Evolutionary conservation across 2,888 invertebrate genomes (phyloP).

Genomic region (Chalcis sispes): DNA sequence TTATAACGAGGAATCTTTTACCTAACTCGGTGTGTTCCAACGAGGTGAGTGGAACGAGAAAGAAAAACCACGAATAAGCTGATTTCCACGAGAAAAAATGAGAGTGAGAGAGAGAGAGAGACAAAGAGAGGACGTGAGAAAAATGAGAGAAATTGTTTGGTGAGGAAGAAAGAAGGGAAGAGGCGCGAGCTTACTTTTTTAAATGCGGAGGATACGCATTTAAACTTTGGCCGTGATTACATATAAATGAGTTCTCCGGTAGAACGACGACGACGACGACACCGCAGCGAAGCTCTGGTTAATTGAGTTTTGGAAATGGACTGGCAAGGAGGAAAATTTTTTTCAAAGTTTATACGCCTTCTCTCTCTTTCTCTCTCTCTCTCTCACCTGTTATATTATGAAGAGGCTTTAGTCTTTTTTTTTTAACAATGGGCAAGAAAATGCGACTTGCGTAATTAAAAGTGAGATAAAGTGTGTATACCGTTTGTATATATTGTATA

Average conservation of each 20-base stretch:
- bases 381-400: too few species aligned
- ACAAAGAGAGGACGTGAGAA: constrained; percentile 55
- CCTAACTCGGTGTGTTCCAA: constrained; percentile 19
- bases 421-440: too few species aligned
- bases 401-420: too few species aligned
- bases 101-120: constrained; percentile 58
- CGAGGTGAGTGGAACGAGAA: constrained; percentile 27
- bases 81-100: constrained; percentile 42
- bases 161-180: too few species aligned
- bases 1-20: constrained; percentile 40
- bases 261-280: not conserved
- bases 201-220: constrained; percentile 55
- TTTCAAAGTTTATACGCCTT: constrained; percentile 42
- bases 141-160: too few species aligned
- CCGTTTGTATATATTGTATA: too few species aligned
- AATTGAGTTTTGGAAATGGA: constrained; percentile 56
- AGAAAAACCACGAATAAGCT: constrained; percentile 49
- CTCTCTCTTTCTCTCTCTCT: constrained; percentile 33
- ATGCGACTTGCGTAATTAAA: constrained; percentile 40
- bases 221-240: constrained; percentile 57
- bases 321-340: constrained; percentile 34
- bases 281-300: constrained; percentile 25
- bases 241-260: constrained; percentile 56
- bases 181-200: constrained; percentile 56
- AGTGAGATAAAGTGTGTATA: constrained; percentile 25